Evolutionary conservation across 2,888 invertebrate genomes (phyloP).

Genomic region (Catocala fraxini): DNA sequence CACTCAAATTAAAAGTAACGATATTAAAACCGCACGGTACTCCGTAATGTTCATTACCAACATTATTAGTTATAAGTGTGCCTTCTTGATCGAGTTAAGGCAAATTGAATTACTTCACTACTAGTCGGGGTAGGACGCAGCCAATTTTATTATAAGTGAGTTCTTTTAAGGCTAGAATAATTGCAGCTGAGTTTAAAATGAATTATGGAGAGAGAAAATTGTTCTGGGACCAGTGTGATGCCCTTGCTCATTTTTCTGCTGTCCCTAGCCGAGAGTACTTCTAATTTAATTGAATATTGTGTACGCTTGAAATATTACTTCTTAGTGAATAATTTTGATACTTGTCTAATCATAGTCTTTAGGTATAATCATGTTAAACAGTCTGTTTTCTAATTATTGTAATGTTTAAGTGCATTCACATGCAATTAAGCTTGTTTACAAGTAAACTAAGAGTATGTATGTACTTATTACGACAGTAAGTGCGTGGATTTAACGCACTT

Average conservation of each 20-base stretch:
- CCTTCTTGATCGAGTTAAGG: constrained; percentile 9
- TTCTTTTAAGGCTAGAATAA: constrained; percentile 8
- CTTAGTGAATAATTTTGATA: no score
- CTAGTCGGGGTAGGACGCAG: constrained; percentile 4
- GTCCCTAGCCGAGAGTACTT: neutral
- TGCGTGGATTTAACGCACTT: no score
- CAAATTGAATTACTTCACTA: constrained; percentile 2
- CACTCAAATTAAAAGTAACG: constrained; percentile 11
- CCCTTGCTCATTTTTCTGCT: neutral
- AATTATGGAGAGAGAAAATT: constrained; percentile 11
- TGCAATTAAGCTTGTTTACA: no score
- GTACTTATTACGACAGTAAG: no score
- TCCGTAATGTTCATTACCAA: constrained; percentile 5
- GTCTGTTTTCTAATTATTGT: no score
- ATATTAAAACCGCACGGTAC: constrained; percentile 4
- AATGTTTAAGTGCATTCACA: no score
- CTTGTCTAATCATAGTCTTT: no score
- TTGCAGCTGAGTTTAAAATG: constrained; percentile 6
- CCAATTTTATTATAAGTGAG: constrained; percentile 3
- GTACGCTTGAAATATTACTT: no score
- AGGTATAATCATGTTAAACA: no score
- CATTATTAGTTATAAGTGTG: neutral
- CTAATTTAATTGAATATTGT: neutral
- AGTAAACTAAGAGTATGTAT: no score
- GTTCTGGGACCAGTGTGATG: constrained; percentile 6